Conservation (phyloP, 2,113 vertebrate species). For the Cariama cristata region DNA sequence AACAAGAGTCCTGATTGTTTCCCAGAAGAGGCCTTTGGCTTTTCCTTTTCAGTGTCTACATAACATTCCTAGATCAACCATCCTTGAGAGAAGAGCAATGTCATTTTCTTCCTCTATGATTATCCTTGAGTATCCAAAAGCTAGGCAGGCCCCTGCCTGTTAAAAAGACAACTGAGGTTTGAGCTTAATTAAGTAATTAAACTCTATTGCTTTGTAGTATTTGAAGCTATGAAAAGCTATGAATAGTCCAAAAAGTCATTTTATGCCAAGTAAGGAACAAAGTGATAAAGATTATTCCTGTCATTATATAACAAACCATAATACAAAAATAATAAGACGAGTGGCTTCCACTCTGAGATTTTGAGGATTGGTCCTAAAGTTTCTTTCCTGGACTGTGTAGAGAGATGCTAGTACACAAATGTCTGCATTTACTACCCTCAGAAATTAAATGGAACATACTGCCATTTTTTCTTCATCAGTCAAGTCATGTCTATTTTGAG, state of each 20-base stretch:
- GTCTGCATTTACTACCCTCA: neutral
- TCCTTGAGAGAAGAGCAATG: neutral
- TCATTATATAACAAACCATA: neutral
- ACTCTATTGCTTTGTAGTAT: slow-evolving; percentile 30
- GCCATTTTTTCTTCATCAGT: neutral
- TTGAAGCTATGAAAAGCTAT: slow-evolving; percentile 56
- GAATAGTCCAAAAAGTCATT: slow-evolving; percentile 34
- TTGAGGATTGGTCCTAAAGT: neutral
- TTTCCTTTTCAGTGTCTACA: neutral
- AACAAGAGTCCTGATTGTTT: neutral
- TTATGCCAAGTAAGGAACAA: neutral
- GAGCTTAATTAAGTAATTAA: slow-evolving; percentile 63
- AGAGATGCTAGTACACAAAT: neutral
- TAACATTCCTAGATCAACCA: neutral
- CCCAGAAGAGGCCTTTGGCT: neutral
- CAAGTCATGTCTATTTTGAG: neutral
- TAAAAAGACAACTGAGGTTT: slow-evolving; percentile 39
- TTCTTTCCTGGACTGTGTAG: neutral
- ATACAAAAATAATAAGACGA: neutral
- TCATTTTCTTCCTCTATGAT: neutral
- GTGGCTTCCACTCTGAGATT: neutral
- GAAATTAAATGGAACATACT: neutral
- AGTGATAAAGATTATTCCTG: slow-evolving; percentile 9
- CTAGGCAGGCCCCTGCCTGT: neutral
- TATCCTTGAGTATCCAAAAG: neutral